These are phyloP conservation scores for Esox masquinongy DNA, from an alignment of 2,797 vertebrate species.

Conservation along the genomic window DNA sequence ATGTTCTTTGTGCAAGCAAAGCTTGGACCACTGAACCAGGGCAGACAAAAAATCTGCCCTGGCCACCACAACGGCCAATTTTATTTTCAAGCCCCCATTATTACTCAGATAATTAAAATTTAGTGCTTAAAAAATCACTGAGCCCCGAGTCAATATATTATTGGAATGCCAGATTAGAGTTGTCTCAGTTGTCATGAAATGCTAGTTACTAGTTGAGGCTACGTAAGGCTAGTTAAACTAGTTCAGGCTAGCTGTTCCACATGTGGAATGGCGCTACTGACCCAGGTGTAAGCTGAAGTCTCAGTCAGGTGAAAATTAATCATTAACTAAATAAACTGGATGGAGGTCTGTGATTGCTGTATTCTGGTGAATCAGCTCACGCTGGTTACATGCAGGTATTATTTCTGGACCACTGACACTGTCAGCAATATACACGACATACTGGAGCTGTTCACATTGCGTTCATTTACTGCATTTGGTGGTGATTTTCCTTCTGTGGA, in stretches of 20 bases:
- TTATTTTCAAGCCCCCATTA: too few relatives aligned
- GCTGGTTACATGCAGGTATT: neutral
- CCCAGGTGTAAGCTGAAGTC: constrained; percentile 19
- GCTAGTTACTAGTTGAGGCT: too few relatives aligned
- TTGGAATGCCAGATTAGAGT: too few relatives aligned
- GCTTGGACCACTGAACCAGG: neutral
- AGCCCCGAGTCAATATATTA: too few relatives aligned
- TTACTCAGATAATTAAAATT: too few relatives aligned
- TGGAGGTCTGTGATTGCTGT: neutral
- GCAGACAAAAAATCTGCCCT: too few relatives aligned
- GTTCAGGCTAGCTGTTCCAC: neutral
- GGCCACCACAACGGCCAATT: too few relatives aligned
- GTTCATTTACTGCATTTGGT: neutral
- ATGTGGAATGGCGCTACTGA: constrained; percentile 13
- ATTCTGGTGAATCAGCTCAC: neutral
- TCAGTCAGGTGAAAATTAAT: constrained; percentile 16
- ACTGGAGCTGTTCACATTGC: neutral
- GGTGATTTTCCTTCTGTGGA: neutral
- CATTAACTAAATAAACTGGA: neutral
- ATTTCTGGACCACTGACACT: neutral
- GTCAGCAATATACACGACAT: neutral
- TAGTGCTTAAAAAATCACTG: too few relatives aligned
- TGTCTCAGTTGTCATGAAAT: too few relatives aligned
- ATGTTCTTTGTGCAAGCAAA: neutral
- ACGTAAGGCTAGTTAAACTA: too few relatives aligned